phyloP scores from a whole-genome alignment of 2,113 vertebrate species.

The Saimiri boliviensis region DNA sequence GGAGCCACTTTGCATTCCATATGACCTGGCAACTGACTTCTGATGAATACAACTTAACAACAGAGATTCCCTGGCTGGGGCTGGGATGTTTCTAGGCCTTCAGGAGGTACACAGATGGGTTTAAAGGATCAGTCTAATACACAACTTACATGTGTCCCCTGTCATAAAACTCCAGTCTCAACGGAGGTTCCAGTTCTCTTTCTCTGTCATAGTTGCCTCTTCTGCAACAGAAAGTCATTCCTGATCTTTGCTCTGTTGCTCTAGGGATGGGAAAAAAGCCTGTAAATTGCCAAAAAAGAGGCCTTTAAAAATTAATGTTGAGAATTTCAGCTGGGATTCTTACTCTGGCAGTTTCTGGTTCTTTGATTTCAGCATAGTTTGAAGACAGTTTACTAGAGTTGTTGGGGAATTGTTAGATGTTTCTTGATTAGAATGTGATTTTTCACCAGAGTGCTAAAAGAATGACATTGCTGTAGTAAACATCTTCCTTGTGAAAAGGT shows the following conservation, averaged over 20 bases:
- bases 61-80: not conserved
- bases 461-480: not conserved
- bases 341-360: not conserved
- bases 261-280: not conserved
- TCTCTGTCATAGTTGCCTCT: not conserved
- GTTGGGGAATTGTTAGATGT: not conserved
- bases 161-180: not conserved
- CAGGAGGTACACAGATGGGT: not conserved
- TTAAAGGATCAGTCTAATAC: not conserved
- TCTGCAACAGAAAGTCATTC: not conserved
- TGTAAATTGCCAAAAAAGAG: not conserved
- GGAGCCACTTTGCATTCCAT: not conserved
- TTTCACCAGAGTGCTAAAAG: not conserved
- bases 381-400: not conserved
- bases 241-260: not conserved
- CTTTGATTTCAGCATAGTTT: not conserved
- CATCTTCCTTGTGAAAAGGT: not conserved
- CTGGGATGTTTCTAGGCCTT: not conserved
- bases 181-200: not conserved
- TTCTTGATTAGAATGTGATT: not conserved
- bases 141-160: not conserved
- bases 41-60: not conserved
- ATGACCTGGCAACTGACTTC: not conserved
- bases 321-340: not conserved
- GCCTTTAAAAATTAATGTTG: not conserved